Percentiles rank a stretch among this genome's conserved stretches.
phyloP scores from a whole-genome alignment of 2,888 invertebrate species.

The Plebejus melissa region DNA sequence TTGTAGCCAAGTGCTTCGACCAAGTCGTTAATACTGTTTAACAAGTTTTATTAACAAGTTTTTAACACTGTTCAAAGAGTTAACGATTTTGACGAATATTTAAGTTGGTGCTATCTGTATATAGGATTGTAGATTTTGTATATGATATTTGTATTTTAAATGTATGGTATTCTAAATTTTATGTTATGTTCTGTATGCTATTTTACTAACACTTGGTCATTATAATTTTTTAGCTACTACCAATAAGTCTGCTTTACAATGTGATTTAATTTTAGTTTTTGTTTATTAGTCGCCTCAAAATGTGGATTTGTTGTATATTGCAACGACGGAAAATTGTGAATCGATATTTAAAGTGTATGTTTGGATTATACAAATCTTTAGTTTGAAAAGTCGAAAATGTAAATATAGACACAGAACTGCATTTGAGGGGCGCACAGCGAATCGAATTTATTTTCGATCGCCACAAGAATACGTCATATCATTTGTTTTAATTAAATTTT shows the following conservation, averaged over 20 bases:
- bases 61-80: conserved; percentile 67
- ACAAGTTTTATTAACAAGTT: conserved; percentile 78
- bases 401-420: not conserved
- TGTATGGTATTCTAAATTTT: conserved; percentile 15
- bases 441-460: conserved; percentile 58
- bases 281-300: conserved; percentile 1
- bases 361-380: not conserved
- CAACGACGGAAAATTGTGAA: not conserved
- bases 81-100: not conserved
- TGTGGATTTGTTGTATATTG: conserved; percentile 9
- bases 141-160: not conserved
- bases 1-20: conserved; percentile 81
- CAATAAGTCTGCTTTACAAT: conserved; percentile 46
- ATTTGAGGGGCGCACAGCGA: conserved; percentile 44
- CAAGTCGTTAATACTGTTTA: conserved; percentile 80
- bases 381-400: not conserved
- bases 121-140: not conserved
- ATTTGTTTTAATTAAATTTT: conserved; percentile 76
- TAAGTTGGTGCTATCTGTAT: conserved; percentile 11
- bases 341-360: not conserved
- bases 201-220: conserved; percentile 32
- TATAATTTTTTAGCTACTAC: conserved; percentile 32
- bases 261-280: conserved; percentile 63
- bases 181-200: not conserved
- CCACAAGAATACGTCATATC: conserved; percentile 80